Evolutionary conservation across 2,797 vertebrate species (phyloP).

Genomic region (Margarornis squamiger): DNA sequence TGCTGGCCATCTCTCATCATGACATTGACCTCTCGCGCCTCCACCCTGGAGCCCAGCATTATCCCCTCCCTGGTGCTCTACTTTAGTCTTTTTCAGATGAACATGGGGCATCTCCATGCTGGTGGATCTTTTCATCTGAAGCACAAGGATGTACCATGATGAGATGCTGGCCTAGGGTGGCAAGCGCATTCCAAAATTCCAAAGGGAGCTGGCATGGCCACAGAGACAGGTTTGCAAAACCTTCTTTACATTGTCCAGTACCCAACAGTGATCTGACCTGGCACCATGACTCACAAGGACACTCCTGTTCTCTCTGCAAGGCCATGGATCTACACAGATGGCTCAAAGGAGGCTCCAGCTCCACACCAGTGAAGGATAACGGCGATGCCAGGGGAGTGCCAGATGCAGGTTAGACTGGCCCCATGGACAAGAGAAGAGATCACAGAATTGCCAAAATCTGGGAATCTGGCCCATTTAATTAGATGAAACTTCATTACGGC

Average conservation of each 20-base stretch:
- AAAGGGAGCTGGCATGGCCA: not conserved
- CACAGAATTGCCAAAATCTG: not conserved
- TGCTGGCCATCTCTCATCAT: slow-evolving; percentile 8
- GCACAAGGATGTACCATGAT: accelerated
- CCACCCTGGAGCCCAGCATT: not conserved
- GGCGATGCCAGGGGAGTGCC: not conserved
- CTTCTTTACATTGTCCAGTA: not conserved
- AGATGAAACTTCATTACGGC: not conserved
- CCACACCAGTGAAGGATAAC: accelerated
- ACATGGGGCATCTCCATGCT: accelerated
- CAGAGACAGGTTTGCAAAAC: not conserved
- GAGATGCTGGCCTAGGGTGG: not conserved
- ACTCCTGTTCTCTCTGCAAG: not conserved
- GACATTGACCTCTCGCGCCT: not conserved
- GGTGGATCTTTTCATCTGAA: not conserved
- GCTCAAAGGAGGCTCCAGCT: not conserved
- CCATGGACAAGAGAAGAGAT: not conserved
- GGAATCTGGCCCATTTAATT: not conserved
- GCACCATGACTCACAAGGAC: not conserved
- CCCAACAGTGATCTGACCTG: not conserved
- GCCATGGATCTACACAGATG: not conserved
- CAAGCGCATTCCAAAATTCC: not conserved
- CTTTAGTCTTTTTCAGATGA: not conserved
- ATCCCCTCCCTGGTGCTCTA: not conserved
- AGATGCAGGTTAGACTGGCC: not conserved